phyloP scores from a whole-genome alignment of 2,888 invertebrate species.

The Anorthoa munda region DNA sequence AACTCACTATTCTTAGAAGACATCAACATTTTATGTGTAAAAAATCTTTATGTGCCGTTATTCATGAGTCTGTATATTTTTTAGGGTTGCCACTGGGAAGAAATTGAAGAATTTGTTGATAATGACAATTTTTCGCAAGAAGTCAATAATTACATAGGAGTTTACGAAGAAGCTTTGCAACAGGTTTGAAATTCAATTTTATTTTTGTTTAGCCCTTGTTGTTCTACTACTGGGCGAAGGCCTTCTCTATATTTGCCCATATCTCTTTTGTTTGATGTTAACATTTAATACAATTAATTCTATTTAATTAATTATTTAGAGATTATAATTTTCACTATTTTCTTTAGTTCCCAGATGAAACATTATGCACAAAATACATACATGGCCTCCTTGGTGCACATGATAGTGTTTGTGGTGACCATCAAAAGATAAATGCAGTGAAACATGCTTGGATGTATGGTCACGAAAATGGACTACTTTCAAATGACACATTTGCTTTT shows the following conservation, averaged over 20 bases:
- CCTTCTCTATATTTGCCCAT: background rate
- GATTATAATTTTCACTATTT: background rate
- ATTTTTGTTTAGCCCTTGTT: background rate
- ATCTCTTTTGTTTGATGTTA: background rate
- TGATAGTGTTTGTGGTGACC: constrained; percentile 76
- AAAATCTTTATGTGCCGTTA: background rate
- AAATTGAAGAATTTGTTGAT: constrained; percentile 81
- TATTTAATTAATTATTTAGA: background rate
- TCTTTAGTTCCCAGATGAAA: constrained; percentile 83
- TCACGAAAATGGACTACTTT: constrained; percentile 80
- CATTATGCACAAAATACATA: constrained; percentile 84
- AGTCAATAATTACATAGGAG: constrained; percentile 80
- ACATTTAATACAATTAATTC: background rate
- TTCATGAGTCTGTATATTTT: constrained; percentile 49
- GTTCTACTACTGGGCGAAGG: background rate
- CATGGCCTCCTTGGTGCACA: constrained; percentile 79
- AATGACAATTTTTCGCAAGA: constrained; percentile 75
- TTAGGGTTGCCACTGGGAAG: constrained; percentile 84
- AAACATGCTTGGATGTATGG: constrained; percentile 86
- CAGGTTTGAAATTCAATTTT: constrained; percentile 68
- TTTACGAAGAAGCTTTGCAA: constrained; percentile 84
- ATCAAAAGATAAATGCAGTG: constrained; percentile 80
- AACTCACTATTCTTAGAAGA: background rate
- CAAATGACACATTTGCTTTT: constrained; percentile 85
- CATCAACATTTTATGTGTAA: background rate